phyloP scores from a whole-genome alignment of 2,797 vertebrate species.

The Balearica regulorum region DNA sequence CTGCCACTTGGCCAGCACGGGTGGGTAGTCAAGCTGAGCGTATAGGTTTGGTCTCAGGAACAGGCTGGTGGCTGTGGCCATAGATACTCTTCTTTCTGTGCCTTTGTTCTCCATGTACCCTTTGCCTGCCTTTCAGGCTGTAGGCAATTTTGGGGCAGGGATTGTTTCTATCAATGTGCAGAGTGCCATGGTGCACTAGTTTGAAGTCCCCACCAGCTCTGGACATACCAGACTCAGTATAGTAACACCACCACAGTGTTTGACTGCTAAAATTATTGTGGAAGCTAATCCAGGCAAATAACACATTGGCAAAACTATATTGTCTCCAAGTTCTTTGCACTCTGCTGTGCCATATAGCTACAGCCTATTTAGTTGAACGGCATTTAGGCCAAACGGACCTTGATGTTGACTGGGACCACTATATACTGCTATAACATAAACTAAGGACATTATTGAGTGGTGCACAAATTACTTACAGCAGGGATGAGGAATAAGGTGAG shows the following conservation, averaged over 20 bases:
- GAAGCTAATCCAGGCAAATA: background rate
- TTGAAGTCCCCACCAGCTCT: background rate
- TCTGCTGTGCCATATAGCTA: background rate
- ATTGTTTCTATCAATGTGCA: background rate
- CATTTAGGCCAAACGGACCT: background rate
- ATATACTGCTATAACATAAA: background rate
- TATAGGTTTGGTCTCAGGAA: background rate
- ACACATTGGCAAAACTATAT: background rate
- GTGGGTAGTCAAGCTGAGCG: background rate
- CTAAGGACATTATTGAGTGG: background rate
- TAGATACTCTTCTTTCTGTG: background rate
- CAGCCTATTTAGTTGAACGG: background rate
- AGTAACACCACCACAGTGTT: background rate
- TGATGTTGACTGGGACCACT: background rate
- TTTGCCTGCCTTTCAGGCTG: background rate
- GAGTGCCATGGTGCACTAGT: background rate
- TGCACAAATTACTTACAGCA: background rate
- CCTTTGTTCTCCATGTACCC: background rate
- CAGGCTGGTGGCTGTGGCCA: background rate
- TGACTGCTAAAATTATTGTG: background rate
- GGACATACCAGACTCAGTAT: background rate
- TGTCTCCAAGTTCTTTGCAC: background rate
- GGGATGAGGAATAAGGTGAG: background rate
- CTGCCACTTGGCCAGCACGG: background rate
- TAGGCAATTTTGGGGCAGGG: background rate